These are phyloP conservation scores for Dexiosoma caninum DNA, from an alignment of 2,888 invertebrate genomes.

Conservation along the genomic window DNA sequence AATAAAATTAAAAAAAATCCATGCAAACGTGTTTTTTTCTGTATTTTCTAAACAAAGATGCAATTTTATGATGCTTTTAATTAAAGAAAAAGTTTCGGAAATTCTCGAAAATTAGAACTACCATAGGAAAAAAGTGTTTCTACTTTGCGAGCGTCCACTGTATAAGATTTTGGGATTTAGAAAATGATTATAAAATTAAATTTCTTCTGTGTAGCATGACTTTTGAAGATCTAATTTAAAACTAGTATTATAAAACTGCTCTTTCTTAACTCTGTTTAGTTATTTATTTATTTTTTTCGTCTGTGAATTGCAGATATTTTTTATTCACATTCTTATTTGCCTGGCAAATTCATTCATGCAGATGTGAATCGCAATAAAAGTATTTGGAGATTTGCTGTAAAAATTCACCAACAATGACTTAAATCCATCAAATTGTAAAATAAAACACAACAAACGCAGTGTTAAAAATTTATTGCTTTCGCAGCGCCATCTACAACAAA, in stretches of 20 bases:
- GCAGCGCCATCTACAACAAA: slow-evolving; percentile 52
- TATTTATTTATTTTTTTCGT: neutral
- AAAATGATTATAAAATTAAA: no score
- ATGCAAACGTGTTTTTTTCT: no score
- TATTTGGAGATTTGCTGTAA: neutral
- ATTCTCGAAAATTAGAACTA: no score
- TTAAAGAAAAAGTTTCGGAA: no score
- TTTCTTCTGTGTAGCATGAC: no score
- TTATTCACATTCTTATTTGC: neutral
- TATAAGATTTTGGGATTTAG: no score
- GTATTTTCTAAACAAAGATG: no score
- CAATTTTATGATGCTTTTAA: no score
- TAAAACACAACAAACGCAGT: neutral
- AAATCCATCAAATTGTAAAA: slow-evolving; percentile 55
- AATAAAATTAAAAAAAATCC: no score
- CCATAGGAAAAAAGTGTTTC: no score
- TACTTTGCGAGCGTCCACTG: no score
- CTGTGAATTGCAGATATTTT: neutral
- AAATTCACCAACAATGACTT: slow-evolving; percentile 22
- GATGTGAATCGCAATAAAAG: slow-evolving; percentile 17
- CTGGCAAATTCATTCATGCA: slow-evolving; percentile 25
- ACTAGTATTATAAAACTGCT: neutral
- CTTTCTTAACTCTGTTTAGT: neutral
- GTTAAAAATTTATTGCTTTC: slow-evolving; percentile 26
- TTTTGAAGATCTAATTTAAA: neutral